A percentile compares a stretch with the other conserved stretches of the same genome.
Conservation (phyloP, 2,888 invertebrate species). For the Torymus auratus region DNA sequence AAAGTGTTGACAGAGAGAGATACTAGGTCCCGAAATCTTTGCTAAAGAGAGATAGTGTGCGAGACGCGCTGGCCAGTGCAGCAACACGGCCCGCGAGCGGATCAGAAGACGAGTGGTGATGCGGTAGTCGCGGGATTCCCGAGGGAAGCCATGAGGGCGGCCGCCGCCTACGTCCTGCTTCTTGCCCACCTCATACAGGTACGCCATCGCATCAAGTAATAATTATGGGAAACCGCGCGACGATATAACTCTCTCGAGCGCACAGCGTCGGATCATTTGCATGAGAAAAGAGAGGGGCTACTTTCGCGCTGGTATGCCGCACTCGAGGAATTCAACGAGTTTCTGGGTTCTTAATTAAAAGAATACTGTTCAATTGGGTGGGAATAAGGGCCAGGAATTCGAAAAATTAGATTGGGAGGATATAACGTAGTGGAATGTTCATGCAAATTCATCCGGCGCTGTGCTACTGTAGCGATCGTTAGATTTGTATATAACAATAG, state of each 20-base stretch:
- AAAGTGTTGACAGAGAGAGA: not conserved
- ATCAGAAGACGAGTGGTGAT: constrained; percentile 72
- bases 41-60: not conserved
- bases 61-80: constrained; percentile 43
- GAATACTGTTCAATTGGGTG: too few relatives aligned
- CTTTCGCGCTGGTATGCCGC: too few relatives aligned
- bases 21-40: not conserved
- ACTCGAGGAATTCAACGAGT: too few relatives aligned
- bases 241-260: too few relatives aligned
- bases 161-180: constrained; percentile 76
- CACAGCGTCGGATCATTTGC: not conserved
- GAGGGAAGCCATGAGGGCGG: constrained; percentile 77
- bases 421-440: too few relatives aligned
- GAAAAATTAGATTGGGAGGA: too few relatives aligned
- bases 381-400: too few relatives aligned
- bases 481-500: too few relatives aligned
- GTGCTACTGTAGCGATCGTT: too few relatives aligned
- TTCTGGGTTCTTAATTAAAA: too few relatives aligned
- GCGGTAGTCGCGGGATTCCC: constrained; percentile 76
- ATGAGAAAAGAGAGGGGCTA: too few relatives aligned
- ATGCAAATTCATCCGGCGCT: too few relatives aligned
- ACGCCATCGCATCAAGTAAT: constrained; percentile 49
- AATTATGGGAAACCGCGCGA: constrained; percentile 3
- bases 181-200: constrained; percentile 77
- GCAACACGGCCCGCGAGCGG: constrained; percentile 40